phyloP scores from a whole-genome alignment of 2,888 invertebrate genomes.

The Pasiphila rectangulata region DNA sequence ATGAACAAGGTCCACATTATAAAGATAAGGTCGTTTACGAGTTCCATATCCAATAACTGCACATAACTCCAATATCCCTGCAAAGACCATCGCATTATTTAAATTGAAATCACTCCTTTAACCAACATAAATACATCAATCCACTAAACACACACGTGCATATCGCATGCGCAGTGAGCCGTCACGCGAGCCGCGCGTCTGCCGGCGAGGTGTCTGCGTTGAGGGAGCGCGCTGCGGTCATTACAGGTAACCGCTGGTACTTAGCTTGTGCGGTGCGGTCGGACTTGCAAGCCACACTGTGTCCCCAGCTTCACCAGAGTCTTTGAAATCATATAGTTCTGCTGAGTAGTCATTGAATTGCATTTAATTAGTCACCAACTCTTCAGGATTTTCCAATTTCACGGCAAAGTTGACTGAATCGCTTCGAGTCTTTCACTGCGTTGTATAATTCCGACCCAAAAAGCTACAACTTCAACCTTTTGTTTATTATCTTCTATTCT shows the following conservation, averaged over 20 bases:
- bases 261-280: slow-evolving; percentile 23
- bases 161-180: slow-evolving; percentile 73
- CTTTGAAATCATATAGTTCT: no score
- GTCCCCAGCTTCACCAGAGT: no score
- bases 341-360: no score
- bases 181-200: slow-evolving; percentile 69
- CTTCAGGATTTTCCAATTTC: no score
- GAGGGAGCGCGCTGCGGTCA: slow-evolving; percentile 53
- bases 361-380: no score
- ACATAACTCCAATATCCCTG: no score
- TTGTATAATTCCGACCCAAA: no score
- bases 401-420: neutral
- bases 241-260: slow-evolving; percentile 41
- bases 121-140: slow-evolving; percentile 9
- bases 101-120: neutral
- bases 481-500: neutral
- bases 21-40: no score
- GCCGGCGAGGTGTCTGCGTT: slow-evolving; percentile 60
- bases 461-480: neutral
- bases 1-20: no score
- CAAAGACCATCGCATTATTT: no score
- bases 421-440: neutral
- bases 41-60: no score
- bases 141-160: slow-evolving; percentile 27
- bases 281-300: no score